Conservation (phyloP, 2,888 invertebrate species). For the Acrobasis consociella region DNA sequence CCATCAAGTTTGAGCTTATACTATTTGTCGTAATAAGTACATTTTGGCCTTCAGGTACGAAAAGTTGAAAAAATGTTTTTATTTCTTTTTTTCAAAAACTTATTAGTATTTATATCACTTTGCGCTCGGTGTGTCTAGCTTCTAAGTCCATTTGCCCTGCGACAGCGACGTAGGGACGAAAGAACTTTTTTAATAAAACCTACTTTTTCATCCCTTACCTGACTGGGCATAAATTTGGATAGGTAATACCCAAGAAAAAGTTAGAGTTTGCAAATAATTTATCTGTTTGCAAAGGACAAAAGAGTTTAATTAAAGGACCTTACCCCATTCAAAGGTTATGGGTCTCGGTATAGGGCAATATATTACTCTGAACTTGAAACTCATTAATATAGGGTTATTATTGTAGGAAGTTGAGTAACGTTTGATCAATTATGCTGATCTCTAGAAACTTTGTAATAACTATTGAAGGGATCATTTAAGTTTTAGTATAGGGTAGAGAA, state of each 20-base stretch:
- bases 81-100: too few species aligned
- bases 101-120: too few species aligned
- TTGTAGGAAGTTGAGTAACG: conserved; percentile 5
- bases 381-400: conserved; percentile 16
- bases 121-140: background rate
- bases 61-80: too few species aligned
- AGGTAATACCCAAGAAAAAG: conserved; percentile 55
- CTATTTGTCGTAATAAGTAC: too few species aligned
- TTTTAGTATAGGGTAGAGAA: too few species aligned
- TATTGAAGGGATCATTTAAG: too few species aligned
- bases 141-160: conserved; percentile 34
- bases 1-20: too few species aligned
- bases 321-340: conserved; percentile 17
- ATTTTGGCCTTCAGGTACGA: too few species aligned
- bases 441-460: conserved; percentile 9
- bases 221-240: conserved; percentile 64
- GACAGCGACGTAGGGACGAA: conserved; percentile 39
- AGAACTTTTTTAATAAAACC: conserved; percentile 77
- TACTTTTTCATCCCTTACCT: conserved; percentile 46
- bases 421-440: conserved; percentile 13
- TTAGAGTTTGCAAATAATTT: conserved; percentile 57
- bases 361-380: conserved; percentile 16
- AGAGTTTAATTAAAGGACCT: conserved; percentile 45
- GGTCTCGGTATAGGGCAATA: conserved; percentile 7
- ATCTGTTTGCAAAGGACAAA: conserved; percentile 45